Evolutionary conservation across 35 echinoderm and acorn worm genomes (phyloP).

Genomic region (Chiridota heheva): DNA sequence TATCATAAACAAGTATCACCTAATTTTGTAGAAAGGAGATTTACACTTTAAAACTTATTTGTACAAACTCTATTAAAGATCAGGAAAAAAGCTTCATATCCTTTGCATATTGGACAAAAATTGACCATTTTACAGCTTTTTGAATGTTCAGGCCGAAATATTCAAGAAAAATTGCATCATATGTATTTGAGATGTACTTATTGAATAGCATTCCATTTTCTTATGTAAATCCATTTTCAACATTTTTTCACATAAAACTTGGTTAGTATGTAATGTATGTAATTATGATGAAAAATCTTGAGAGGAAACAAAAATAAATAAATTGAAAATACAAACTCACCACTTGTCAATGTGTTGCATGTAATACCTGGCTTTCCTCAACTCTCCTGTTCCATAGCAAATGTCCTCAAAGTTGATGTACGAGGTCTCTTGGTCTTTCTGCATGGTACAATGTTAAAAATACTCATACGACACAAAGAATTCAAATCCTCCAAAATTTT

Average conservation of each 20-base stretch:
- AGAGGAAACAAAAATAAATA: neutral
- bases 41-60: too few species aligned
- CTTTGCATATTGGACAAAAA: too few species aligned
- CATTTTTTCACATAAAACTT: neutral
- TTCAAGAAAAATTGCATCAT: too few species aligned
- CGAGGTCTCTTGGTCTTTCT: slow-evolving; percentile 78
- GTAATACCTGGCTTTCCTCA: slow-evolving; percentile 69
- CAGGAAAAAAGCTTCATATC: too few species aligned
- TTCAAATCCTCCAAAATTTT: neutral
- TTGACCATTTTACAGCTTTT: too few species aligned
- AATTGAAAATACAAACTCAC: slow-evolving; percentile 29
- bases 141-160: too few species aligned
- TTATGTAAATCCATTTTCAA: too few species aligned
- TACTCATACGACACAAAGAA: neutral
- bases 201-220: too few species aligned
- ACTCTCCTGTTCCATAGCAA: slow-evolving; percentile 73
- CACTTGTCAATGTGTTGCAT: slow-evolving; percentile 78
- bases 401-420: slow-evolving; percentile 93
- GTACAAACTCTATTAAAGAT: too few species aligned
- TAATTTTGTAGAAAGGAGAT: too few species aligned
- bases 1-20: too few species aligned
- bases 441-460: neutral
- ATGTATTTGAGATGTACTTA: too few species aligned
- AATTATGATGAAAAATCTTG: neutral
- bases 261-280: neutral